Evolutionary conservation across 1,140 invertebrate species (phyloP).

Genomic region (Asbolus verrucosus): DNA sequence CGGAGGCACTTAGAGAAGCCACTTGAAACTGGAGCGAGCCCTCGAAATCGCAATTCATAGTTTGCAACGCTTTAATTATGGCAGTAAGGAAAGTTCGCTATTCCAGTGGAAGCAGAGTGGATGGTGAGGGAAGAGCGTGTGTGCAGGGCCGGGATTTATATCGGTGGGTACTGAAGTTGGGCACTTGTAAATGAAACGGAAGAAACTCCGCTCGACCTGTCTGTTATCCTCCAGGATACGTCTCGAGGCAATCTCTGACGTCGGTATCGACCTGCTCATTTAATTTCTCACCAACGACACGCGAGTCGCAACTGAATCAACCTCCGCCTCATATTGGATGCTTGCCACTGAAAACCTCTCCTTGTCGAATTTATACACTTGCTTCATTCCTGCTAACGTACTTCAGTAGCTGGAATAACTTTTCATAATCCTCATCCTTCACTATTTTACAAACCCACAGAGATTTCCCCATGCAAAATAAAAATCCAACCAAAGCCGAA

Average conservation of each 20-base stretch:
- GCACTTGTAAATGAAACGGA: constrained; percentile 28
- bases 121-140: background rate
- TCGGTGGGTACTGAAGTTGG: constrained; percentile 11
- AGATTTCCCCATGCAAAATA: no score
- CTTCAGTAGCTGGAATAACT: background rate
- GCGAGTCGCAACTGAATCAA: constrained; percentile 46
- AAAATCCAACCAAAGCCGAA: no score
- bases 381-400: background rate
- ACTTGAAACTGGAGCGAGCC: background rate
- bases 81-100: constrained; percentile 2
- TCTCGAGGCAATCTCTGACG: constrained; percentile 40
- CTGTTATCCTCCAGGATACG: constrained; percentile 28
- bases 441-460: no score
- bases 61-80: constrained; percentile 36
- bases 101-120: constrained; percentile 7
- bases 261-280: constrained; percentile 50
- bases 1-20: constrained; percentile 2
- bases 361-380: background rate
- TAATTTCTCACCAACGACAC: constrained; percentile 50
- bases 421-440: no score
- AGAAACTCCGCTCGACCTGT: constrained; percentile 29
- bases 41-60: constrained; percentile 20
- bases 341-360: constrained; percentile 23
- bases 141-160: background rate
- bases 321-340: constrained; percentile 25